Evolutionary conservation across 2,888 invertebrate genomes (phyloP), one percentile per base, ranked within the genome.

Genomic region (Synanthedon vespiformis): DNA sequence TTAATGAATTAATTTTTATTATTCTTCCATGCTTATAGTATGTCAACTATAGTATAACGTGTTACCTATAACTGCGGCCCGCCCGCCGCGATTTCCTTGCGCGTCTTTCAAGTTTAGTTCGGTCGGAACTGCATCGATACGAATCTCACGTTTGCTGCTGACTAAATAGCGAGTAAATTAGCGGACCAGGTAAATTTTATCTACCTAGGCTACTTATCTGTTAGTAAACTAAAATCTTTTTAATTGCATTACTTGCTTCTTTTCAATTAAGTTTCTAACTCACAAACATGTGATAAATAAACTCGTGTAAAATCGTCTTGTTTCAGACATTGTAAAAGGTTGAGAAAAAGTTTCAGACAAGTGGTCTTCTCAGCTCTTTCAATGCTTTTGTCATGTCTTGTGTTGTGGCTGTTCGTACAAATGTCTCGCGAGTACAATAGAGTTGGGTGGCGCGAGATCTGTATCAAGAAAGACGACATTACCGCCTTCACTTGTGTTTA

Each of bases 91-190:
- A 64, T 70, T 71, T 70, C 77, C 73, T 77, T 68, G 77, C 70
- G 70, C 74, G 72, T 70, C 65, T 70, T 65, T 65, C 63, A 63
- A 72, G 72, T 69, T 22, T 64, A 71, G 70, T 70, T 74, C 70
- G 71, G 34, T 74, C 70, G 71, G 34, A 72, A 77, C 76, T 74
- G 76, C 76, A 70, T 63, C 74, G 84, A 84, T 84, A 84, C 77
- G 75, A 71, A 85, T 84, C 83, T 84, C 85, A 83, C 84, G 84
- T 81, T 82, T 78, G 74, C 80, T 67, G 66, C 67, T 72, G 69
- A 76, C 80, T 81, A 84, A 84, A 82, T 83, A 80, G 72, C 68
- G 73, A 79, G 78, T 84, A 84, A 83, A 81, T 84, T 80, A 82
- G 80, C 76, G 22, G 74, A 78, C 79, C 63, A 78, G 70, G 76